A percentile compares a stretch with the other conserved stretches of the same genome.
These are phyloP conservation scores for Pogonus chalceus DNA, from an alignment of 1,140 invertebrate genomes.

Conservation along the genomic window DNA sequence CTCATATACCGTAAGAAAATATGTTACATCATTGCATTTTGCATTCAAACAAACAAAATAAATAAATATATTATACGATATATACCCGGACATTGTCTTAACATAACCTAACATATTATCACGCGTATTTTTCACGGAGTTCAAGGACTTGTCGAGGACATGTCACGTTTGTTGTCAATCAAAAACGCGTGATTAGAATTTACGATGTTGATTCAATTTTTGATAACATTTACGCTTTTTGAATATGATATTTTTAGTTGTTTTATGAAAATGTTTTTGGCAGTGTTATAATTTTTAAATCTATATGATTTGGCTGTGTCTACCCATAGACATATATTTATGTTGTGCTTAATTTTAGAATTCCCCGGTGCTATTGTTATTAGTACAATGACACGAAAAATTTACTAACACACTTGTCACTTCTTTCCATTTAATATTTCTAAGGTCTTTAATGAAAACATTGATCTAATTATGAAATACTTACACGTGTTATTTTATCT, in stretches of 20 bases:
- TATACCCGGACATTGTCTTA: not conserved
- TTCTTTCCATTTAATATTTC: too few relatives aligned
- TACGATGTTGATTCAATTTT: not conserved
- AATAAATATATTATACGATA: not conserved
- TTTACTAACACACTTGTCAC: too few relatives aligned
- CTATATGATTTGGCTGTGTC: too few relatives aligned
- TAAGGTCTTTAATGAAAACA: too few relatives aligned
- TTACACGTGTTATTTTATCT: too few relatives aligned
- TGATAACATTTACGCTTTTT: not conserved
- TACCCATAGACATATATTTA: too few relatives aligned
- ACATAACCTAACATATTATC: not conserved
- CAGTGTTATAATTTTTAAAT: not conserved
- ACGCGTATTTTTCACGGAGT: not conserved
- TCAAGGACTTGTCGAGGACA: conserved; percentile 4
- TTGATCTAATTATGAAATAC: too few relatives aligned
- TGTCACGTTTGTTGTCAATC: not conserved
- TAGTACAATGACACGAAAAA: too few relatives aligned
- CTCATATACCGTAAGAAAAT: not conserved
- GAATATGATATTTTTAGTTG: not conserved
- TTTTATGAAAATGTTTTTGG: not conserved
- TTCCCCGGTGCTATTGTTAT: too few relatives aligned
- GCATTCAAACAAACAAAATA: not conserved
- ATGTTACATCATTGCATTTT: not conserved
- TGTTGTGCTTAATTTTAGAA: too few relatives aligned
- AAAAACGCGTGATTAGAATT: not conserved